Evolutionary conservation across 2,113 vertebrate genomes (phyloP), one percentile per base, ranked within the genome.

Genomic region (Macquaria ambigua): DNA sequence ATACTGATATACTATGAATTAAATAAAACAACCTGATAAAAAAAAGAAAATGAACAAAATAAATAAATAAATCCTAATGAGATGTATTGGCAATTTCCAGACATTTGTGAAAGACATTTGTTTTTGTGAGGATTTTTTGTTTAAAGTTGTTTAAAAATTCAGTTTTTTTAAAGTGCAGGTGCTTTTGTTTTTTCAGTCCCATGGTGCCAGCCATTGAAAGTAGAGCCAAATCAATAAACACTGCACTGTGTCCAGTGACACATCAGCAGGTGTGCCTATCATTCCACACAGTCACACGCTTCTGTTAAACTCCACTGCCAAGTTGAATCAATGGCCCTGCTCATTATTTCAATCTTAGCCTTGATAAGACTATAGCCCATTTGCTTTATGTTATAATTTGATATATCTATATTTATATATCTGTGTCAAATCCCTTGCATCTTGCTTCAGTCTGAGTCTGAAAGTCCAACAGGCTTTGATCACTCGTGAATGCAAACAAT

Each of bases 101-200:
- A 52, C 55, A 18, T 14, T 70, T 70, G 12, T 46, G 15, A 74
- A 68, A 5, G 1, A 28, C 21, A 48, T 37, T 25, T 63, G 20
- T 18, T 71, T 63, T 43, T 41, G 8, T 46, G 4, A 56, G 18
- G 25, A 25, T 37, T 34, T 8, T 64, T 61, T 71, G 52, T 15
- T 9, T 34, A 21, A 41, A 39, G 68, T 61, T 71, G 52, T 15
- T 9, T 34, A 21, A 31, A 39, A 74, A 50, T 14, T 7, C 3
- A 34, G 20, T 3, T 50, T 56, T 8, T 31, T 53, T n/a, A 61
- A 52, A 53, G 55, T 52, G 39, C 34, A 31, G 28, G 34, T 21
- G 16, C 28, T 39, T 70, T 80, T 64, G 34, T 14, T 80, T 79
- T 79, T 74, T 34, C 25, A 53, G 46, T 61, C 48, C 39, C 6